A percentile compares a stretch with the other conserved stretches of the same genome.
These are phyloP conservation scores for Mesocricetus auratus DNA, from an alignment of 2,113 vertebrate species.

Conservation along the genomic window DNA sequence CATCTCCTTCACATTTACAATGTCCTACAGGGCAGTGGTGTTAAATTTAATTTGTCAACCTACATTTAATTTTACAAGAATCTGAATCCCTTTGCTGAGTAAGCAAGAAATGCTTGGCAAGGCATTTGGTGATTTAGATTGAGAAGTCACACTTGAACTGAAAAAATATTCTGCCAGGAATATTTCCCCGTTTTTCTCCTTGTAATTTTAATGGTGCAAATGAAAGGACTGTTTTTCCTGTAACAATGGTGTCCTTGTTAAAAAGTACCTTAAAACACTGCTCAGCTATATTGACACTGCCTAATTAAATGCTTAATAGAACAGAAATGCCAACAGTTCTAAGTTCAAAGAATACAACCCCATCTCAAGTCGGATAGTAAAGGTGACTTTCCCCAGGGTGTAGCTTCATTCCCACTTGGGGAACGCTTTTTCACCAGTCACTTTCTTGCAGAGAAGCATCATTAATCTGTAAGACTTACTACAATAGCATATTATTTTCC, in stretches of 20 bases:
- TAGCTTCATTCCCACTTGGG: neutral
- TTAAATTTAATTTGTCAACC: constrained; percentile 72
- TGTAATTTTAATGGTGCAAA: constrained; percentile 68
- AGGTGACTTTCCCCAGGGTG: neutral
- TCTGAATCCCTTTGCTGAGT: constrained; percentile 67
- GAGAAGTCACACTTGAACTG: constrained; percentile 68
- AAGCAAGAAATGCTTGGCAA: constrained; percentile 60
- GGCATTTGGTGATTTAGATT: constrained; percentile 34
- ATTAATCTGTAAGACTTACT: constrained; percentile 62
- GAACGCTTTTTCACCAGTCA: constrained; percentile 1
- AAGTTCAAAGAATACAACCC: constrained; percentile 17
- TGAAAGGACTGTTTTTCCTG: constrained; percentile 65
- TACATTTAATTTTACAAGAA: constrained; percentile 74
- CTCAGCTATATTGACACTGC: constrained; percentile 10
- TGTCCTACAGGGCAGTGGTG: constrained; percentile 41
- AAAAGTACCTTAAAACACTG: constrained; percentile 58
- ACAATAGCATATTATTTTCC: constrained; percentile 75
- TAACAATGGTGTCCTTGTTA: constrained; percentile 77
- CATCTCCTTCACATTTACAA: constrained; percentile 50
- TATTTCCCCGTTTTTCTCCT: neutral
- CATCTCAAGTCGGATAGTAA: constrained; percentile 51
- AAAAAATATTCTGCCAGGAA: constrained; percentile 45
- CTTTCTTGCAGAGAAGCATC: constrained; percentile 58
- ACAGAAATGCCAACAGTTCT: constrained; percentile 57
- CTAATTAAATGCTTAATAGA: constrained; percentile 67